phyloP scores from a whole-genome alignment of 2,797 vertebrate species.

The Parauchenoglanis punctatus region DNA sequence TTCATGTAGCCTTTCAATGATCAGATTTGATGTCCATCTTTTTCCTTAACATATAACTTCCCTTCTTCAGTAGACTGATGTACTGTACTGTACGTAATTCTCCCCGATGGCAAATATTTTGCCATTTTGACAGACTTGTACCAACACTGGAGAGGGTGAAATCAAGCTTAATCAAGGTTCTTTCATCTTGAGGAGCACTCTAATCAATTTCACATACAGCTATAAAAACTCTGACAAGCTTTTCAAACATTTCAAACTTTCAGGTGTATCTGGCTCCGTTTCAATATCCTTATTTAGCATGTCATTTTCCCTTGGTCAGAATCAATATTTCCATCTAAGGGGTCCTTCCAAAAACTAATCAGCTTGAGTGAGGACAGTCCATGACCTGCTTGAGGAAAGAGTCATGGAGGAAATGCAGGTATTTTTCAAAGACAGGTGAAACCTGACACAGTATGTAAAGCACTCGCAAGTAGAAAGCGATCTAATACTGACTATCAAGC shows the following conservation, averaged over 20 bases:
- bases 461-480: neutral
- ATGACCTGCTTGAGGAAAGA: neutral
- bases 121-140: slow-evolving; percentile 53
- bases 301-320: neutral
- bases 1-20: neutral
- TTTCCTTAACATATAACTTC: neutral
- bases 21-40: neutral
- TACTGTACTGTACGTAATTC: slow-evolving; percentile 17
- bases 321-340: slow-evolving; percentile 9
- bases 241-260: neutral
- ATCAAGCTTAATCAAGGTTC: slow-evolving; percentile 1
- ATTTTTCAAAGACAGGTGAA: neutral
- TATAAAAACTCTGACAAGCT: neutral
- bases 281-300: neutral
- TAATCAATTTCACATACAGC: neutral
- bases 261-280: neutral
- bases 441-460: neutral
- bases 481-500: neutral
- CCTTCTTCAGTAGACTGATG: neutral
- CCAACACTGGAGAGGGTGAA: neutral
- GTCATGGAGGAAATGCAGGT: neutral
- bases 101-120: slow-evolving; percentile 69
- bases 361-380: neutral
- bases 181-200: neutral
- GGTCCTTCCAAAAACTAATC: neutral